Base-by-base conservation (phyloP, 2,797 vertebrate species). In the Cetoscarus ocellatus region DNA sequence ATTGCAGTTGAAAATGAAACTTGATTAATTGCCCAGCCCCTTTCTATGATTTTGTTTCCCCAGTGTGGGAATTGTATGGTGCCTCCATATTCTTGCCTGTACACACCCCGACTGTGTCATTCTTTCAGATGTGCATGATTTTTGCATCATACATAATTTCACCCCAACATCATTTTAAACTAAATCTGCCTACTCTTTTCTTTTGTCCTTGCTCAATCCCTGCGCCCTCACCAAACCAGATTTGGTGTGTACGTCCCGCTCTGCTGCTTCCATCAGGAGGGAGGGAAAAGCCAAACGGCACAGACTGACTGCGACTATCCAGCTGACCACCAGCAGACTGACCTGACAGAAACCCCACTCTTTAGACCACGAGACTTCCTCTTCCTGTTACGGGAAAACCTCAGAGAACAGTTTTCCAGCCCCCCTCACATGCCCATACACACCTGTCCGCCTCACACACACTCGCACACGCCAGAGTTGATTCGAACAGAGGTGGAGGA, bases 181-280 rank as follows among this genome's bases (percentile, higher is more conserved):
- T 68, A 51, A 86, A 82, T 43, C 42, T 12, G 0, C 1, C 35
- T 57, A 19, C 57, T 67, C 45, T 69, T 7, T 56, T 61, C 49
- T 66, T 52, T 47, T 64, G n/a, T 47, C 40, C 19, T 55, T 35
- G 7, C 10, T 39, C 1, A 13, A 40, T 38, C 38, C 0, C 70
- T 6, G 0, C 10, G n/a, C 15, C 34, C n/a, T 58, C 14, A 57
- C 18, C 15, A 9, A 17, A 13, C 7, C 88, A 99, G 98, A 82
- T 99, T 99, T 50, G 97, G 97, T 7, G 98, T 99, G 73, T 99
- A 99, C 0, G 97, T 99, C 77, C 98, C 98, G 3, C 95, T 99
- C 57, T 99, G 97, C 93, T 99, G 98, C 91, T 99, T 99, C 92
- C 97, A 99, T 86, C 97, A 98, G 87, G 98, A 99, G 70, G 97